phyloP scores from a whole-genome alignment of 2,113 vertebrate species.

The Hippocampus barbouri region DNA sequence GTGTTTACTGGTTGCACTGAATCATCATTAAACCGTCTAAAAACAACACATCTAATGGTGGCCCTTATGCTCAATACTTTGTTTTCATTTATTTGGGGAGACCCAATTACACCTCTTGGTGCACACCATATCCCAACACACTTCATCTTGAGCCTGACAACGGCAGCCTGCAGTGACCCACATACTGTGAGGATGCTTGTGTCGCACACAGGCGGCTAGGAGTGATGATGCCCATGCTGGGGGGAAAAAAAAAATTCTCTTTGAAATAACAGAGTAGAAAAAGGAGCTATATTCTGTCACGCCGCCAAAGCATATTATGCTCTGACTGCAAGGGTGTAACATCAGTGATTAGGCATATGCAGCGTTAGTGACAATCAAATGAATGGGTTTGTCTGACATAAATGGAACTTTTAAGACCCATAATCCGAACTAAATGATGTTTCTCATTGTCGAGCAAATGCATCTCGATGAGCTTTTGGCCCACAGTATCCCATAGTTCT shows the following conservation, averaged over 20 bases:
- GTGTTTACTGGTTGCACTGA: neutral
- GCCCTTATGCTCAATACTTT: neutral
- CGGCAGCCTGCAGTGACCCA: conserved; percentile 61
- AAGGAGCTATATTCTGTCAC: neutral
- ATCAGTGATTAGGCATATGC: neutral
- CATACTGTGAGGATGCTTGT: conserved; percentile 58
- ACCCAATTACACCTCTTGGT: neutral
- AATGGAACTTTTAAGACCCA: neutral
- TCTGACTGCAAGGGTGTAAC: neutral
- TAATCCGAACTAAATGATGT: neutral
- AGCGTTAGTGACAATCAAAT: neutral
- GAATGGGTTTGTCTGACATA: neutral
- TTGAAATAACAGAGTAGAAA: conserved; percentile 42
- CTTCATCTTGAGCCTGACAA: conserved; percentile 45
- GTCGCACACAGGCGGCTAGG: conserved; percentile 52
- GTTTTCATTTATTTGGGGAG: conserved; percentile 14
- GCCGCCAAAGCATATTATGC: neutral
- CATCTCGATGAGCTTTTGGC: neutral
- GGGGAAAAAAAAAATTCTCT: conserved; percentile 48
- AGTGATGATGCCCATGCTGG: conserved; percentile 50
- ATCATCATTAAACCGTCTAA: neutral
- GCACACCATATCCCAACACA: conserved; percentile 18
- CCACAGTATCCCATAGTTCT: neutral
- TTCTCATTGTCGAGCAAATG: neutral
- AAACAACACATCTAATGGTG: neutral